Evolutionary conservation across 2,113 vertebrate genomes (phyloP).

Genomic region (Bombycilla garrulus): DNA sequence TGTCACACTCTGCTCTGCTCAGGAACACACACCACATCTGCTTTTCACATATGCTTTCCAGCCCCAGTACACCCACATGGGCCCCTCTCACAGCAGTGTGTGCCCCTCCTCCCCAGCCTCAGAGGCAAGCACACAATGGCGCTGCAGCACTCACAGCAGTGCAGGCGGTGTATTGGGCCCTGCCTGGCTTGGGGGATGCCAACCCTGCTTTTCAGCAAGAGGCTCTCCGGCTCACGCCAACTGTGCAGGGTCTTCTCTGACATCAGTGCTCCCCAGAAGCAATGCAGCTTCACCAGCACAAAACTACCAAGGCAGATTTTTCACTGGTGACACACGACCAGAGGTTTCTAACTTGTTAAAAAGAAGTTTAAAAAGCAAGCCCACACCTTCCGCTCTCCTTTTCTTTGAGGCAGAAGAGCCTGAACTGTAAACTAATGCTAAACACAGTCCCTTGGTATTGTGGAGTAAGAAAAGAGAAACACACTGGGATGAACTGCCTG

Average conservation of each 20-base stretch:
- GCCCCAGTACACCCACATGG: constrained; percentile 19
- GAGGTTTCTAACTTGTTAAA: background rate
- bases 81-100: background rate
- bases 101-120: constrained; percentile 8
- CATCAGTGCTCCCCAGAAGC: background rate
- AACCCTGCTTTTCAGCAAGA: background rate
- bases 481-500: background rate
- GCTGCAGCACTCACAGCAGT: background rate
- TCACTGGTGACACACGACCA: background rate
- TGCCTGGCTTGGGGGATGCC: background rate
- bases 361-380: background rate
- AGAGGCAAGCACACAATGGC: background rate
- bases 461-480: background rate
- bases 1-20: constrained; percentile 50
- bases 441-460: background rate
- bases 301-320: background rate
- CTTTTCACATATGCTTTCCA: constrained; percentile 67
- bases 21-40: constrained; percentile 65
- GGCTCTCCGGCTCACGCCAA: fast-evolving
- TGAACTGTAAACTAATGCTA: background rate
- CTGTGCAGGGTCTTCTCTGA: background rate
- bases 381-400: background rate
- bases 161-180: background rate
- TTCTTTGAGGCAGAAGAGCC: background rate
- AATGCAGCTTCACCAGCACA: background rate